These are phyloP conservation scores for Meles meles DNA, from an alignment of 2,113 vertebrate species.

Conservation along the genomic window DNA sequence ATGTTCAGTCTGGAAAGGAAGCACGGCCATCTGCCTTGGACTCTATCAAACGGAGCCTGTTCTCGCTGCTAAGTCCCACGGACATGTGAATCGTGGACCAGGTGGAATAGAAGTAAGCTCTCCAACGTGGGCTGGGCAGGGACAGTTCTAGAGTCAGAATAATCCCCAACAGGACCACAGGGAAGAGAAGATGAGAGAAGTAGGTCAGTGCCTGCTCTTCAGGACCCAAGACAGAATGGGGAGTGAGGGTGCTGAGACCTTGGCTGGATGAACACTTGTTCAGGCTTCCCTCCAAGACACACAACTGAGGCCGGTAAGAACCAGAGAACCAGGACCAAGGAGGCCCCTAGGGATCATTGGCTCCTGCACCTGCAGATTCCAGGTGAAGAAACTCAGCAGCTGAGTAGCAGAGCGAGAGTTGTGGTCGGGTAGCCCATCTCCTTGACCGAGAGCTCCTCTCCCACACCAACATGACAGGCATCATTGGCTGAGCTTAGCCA, in stretches of 20 bases:
- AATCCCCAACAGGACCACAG: neutral
- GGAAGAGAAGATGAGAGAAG: neutral
- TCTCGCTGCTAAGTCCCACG: neutral
- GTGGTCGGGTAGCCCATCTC: accelerated
- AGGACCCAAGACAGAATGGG: neutral
- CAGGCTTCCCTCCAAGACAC: neutral
- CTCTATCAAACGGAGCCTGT: neutral
- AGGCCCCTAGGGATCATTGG: accelerated
- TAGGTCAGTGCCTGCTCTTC: neutral
- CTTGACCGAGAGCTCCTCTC: neutral
- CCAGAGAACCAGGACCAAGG: neutral
- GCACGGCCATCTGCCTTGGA: slow-evolving; percentile 45
- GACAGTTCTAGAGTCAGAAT: neutral
- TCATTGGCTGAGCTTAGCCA: neutral
- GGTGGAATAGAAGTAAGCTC: neutral
- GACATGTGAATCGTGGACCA: neutral
- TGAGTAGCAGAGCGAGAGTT: neutral
- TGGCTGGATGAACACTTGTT: neutral
- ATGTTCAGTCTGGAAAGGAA: slow-evolving; percentile 51
- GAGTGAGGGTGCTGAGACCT: neutral
- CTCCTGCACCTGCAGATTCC: neutral
- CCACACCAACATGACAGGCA: accelerated
- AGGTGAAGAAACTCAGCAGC: neutral
- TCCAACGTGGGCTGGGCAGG: neutral
- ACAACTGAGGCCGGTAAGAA: neutral